A percentile compares a stretch with the other conserved stretches of the same genome.
These are phyloP conservation scores for Heliconius erato DNA, from an alignment of 2,888 invertebrate species.

Conservation along the genomic window DNA sequence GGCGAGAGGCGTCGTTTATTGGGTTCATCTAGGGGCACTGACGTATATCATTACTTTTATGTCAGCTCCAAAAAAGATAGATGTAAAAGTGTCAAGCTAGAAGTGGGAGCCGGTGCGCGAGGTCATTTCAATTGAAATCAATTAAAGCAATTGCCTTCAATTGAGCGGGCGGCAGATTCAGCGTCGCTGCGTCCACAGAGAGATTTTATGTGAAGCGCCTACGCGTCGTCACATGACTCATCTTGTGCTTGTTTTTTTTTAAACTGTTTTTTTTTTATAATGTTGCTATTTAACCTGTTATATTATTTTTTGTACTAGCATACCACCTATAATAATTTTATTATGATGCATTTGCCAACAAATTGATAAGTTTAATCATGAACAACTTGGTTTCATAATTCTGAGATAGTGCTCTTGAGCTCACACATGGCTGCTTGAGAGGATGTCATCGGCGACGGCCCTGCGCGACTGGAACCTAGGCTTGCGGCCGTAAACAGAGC, in stretches of 20 bases:
- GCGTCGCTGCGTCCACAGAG: conserved; percentile 79
- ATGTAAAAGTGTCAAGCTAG: conserved; percentile 85
- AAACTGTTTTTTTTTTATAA: background rate
- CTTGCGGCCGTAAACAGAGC: too few relatives aligned
- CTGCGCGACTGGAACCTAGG: too few relatives aligned
- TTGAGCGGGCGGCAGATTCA: conserved; percentile 85
- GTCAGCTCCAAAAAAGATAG: conserved; percentile 85
- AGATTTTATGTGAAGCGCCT: conserved; percentile 85
- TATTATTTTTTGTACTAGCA: too few relatives aligned
- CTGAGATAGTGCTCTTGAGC: too few relatives aligned
- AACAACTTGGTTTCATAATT: too few relatives aligned
- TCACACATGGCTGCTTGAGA: too few relatives aligned
- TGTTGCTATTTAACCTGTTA: background rate
- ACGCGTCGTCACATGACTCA: conserved; percentile 81
- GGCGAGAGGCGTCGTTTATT: conserved; percentile 50
- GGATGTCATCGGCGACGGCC: too few relatives aligned
- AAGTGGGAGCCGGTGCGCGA: conserved; percentile 82
- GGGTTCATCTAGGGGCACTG: conserved; percentile 68
- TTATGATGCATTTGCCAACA: too few relatives aligned
- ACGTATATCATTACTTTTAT: conserved; percentile 79
- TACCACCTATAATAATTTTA: too few relatives aligned
- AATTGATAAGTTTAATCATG: too few relatives aligned
- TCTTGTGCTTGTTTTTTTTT: conserved; percentile 48
- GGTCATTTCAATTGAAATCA: conserved; percentile 85
- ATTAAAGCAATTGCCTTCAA: conserved; percentile 85